Evolutionary conservation across 2,797 vertebrate genomes (phyloP).

Genomic region (Botia almorhae): DNA sequence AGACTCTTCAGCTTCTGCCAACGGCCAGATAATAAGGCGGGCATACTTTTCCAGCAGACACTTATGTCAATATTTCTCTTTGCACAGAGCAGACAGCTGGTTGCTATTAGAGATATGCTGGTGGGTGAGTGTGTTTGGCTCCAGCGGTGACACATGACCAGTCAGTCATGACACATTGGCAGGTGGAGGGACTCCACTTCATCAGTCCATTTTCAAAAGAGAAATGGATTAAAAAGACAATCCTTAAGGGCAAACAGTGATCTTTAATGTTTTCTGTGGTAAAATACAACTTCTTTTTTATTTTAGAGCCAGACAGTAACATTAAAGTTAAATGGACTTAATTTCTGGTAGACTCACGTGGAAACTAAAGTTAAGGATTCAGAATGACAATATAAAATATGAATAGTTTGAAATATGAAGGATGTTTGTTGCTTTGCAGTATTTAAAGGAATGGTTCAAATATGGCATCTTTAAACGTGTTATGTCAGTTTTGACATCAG

Average conservation of each 20-base stretch:
- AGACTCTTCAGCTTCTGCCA: conserved; percentile 73
- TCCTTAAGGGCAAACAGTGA: conserved; percentile 58
- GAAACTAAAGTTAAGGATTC: conserved; percentile 14
- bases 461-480: background rate
- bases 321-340: conserved; percentile 5
- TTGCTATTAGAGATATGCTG: conserved; percentile 76
- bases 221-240: conserved; percentile 65
- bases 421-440: background rate
- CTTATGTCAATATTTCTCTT: conserved; percentile 82
- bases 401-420: background rate
- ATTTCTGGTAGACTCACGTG: background rate
- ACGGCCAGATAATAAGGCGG: conserved; percentile 77
- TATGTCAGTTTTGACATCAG: background rate
- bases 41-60: conserved; percentile 72
- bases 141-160: conserved; percentile 63
- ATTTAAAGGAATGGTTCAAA: conserved; percentile 7
- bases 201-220: conserved; percentile 73
- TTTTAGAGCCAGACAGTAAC: conserved; percentile 31
- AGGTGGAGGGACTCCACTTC: conserved; percentile 61
- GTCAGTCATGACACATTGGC: conserved; percentile 64
- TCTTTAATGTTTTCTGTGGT: conserved; percentile 37
- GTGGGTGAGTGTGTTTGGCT: conserved; percentile 69
- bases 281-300: conserved; percentile 30
- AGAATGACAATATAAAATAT: background rate
- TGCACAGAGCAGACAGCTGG: conserved; percentile 70